These are phyloP conservation scores for Cryptoblepharus egeriae DNA, from an alignment of 2,797 vertebrate species.

Conservation along the genomic window DNA sequence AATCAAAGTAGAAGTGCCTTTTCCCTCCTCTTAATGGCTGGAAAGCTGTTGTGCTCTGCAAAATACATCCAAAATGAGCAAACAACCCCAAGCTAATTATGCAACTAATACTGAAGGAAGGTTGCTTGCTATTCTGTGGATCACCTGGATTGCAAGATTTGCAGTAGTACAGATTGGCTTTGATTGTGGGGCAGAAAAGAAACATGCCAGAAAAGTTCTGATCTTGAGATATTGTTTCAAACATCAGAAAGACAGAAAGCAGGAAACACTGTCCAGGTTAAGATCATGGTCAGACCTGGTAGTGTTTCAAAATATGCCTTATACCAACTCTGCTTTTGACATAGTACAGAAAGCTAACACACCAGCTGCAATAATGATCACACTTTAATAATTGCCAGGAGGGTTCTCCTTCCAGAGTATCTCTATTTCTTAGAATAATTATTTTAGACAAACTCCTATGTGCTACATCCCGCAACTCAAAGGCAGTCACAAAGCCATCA, in stretches of 20 bases:
- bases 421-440: not conserved
- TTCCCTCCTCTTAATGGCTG: conserved; percentile 19
- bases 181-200: not conserved
- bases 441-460: not conserved
- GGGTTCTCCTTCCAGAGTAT: too few relatives aligned
- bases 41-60: conserved; percentile 36
- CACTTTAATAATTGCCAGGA: too few relatives aligned
- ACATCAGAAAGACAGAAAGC: too few relatives aligned
- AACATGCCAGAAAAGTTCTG: not conserved
- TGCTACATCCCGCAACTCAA: too few relatives aligned
- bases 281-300: not conserved
- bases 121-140: conserved; percentile 1
- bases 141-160: conserved; percentile 4
- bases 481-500: too few relatives aligned
- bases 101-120: conserved; percentile 4
- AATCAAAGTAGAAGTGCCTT: conserved; percentile 30
- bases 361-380: too few relatives aligned
- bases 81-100: conserved; percentile 24
- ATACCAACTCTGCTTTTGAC: too few relatives aligned
- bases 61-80: conserved; percentile 18
- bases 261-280: not conserved
- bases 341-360: too few relatives aligned
- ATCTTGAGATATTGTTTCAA: not conserved
- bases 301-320: not conserved
- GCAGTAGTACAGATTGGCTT: not conserved